phyloP scores from a whole-genome alignment of 1,140 invertebrate species.

The Cylas formicarius region DNA sequence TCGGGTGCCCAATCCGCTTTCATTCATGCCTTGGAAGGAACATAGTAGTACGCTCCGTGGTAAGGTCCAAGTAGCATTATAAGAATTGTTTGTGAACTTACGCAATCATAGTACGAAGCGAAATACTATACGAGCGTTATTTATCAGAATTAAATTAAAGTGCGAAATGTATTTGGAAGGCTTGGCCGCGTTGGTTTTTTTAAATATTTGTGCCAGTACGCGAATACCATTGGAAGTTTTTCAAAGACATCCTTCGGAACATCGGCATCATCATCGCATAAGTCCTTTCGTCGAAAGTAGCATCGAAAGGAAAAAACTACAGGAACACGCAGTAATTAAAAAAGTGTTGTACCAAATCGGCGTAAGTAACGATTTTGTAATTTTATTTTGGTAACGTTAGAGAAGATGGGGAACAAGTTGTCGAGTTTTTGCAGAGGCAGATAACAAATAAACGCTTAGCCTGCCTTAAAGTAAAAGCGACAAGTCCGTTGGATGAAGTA shows the following conservation, averaged over 20 bases:
- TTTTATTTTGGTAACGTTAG: no score
- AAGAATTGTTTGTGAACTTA: conserved; percentile 26
- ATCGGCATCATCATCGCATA: conserved; percentile 27
- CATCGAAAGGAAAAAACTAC: conserved; percentile 27
- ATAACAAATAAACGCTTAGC: no score
- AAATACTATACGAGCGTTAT: no score
- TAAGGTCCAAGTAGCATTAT: conserved; percentile 34
- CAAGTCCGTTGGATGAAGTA: no score
- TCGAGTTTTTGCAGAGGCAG: no score
- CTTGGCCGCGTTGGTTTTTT: conserved; percentile 27
- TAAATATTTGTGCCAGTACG: conserved; percentile 26
- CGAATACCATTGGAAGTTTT: conserved; percentile 36
- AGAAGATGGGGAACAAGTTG: no score
- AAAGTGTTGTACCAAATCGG: conserved; percentile 38
- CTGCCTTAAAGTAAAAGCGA: no score
- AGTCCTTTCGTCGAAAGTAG: conserved; percentile 23
- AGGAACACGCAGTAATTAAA: conserved; percentile 20
- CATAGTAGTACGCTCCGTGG: conserved; percentile 35
- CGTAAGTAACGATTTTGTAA: conserved; percentile 35
- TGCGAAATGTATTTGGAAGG: conserved; percentile 26
- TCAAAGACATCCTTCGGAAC: conserved; percentile 32
- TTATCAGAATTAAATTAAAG: conserved; percentile 7
- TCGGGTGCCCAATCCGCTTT: conserved; percentile 24
- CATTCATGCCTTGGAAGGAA: conserved; percentile 30
- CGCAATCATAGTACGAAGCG: no score